phyloP scores from a whole-genome alignment of 2,888 invertebrate species.

The Acanthococcus lagerstroemiae region DNA sequence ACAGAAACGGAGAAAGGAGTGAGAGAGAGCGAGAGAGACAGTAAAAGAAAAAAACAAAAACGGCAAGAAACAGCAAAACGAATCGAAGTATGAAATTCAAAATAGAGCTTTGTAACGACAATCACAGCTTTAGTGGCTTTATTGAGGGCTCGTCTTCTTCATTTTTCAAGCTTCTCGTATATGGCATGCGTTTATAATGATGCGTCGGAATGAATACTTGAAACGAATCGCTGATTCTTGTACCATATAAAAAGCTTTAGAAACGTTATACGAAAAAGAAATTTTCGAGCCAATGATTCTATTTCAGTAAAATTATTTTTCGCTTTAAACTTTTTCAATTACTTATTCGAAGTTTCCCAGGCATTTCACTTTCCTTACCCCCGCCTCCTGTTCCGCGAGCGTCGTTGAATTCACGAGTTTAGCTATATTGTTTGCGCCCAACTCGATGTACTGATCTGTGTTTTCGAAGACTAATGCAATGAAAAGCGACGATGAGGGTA shows the following conservation, averaged over 20 bases:
- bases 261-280: background rate
- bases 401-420: too few relatives aligned
- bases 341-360: too few relatives aligned
- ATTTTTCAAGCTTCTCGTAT: background rate
- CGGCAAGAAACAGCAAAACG: background rate
- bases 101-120: conserved; percentile 12
- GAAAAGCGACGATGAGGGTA: too few relatives aligned
- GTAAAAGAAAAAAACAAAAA: conserved; percentile 1
- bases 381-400: too few relatives aligned
- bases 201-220: conserved; percentile 11
- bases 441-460: too few relatives aligned
- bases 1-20: too few relatives aligned
- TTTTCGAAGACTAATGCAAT: too few relatives aligned
- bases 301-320: conserved; percentile 1
- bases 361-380: too few relatives aligned
- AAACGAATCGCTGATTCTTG: conserved; percentile 5
- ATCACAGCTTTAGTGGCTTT: conserved; percentile 21
- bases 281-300: conserved; percentile 16
- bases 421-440: too few relatives aligned
- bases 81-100: conserved; percentile 11
- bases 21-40: too few relatives aligned
- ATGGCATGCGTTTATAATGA: conserved; percentile 17
- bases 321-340: conserved; percentile 13
- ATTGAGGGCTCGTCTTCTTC: conserved; percentile 7
- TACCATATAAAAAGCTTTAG: too few relatives aligned